Evolutionary conservation across 2,888 invertebrate species (phyloP), one percentile per base, ranked within the genome.

Genomic region (Tetranychus piercei): DNA sequence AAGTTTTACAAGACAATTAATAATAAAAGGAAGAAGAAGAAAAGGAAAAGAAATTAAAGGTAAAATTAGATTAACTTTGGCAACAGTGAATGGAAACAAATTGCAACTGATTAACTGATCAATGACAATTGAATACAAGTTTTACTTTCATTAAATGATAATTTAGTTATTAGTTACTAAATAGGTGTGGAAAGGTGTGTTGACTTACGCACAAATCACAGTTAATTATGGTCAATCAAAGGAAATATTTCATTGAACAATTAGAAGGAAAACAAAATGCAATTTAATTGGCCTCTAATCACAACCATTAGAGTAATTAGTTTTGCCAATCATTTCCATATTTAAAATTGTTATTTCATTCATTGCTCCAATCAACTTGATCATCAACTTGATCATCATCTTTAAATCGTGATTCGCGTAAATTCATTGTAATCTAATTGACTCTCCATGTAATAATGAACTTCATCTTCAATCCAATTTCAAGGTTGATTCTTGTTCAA

Each of bases 131-230:
- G 34, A 34, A 5, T 23, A 23, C n/a, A n/a, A n/a, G n/a, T n/a
- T 23, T 34, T 34, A 34, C 34, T 34, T 55, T 55, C 2, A 15
- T 55, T 55, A 55, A 7, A 3, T 55, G 55, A 15, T 55, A 55
- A 55, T 55, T 55, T 55, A 55, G 55, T 55, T 55, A 55, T 55
- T 55, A 34, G 34, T 55, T 15, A 7, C 55, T 55, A 55, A 55
- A 55, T 55, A 55, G 55, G 55, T 55, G 55, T 55, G 55, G 55
- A 55, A 55, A 55, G 55, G 55, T 55, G 55, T 55, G 55, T 55
- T 55, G 15, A 55, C 55, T 15, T 55, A 15, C 9, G 55, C 55
- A 55, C 34, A 34, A 34, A 34, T 55, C 55, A 55, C 55, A 55
- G 55, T 55, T 55, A 55, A 55, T 55, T 55, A 55, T 55, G 55